Base-by-base conservation (phyloP, 2,113 vertebrate species). In the Neofelis nebulosa region DNA sequence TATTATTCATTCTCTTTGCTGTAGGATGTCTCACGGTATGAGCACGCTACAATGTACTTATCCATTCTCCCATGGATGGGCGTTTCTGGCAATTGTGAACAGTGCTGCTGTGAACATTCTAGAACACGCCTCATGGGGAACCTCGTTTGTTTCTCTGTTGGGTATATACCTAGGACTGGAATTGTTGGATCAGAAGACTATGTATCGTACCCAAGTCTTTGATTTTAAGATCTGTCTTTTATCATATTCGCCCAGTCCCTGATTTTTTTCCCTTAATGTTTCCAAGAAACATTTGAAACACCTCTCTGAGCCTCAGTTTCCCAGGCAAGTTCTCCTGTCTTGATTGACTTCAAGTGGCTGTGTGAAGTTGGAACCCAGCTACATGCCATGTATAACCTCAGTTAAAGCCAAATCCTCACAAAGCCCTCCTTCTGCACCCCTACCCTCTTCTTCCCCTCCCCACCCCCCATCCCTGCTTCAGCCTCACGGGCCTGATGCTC, bases 391-490 rank as follows among this genome's bases (percentile, higher is more conserved):
- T 31, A 3, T 4, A 65, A 16, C 66, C 80, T 85, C 8, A 5
- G 45, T 27, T 55, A 50, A 78, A 71, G 45, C 38, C 94, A 63
- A 11, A 50, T 29, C 76, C 52, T 76, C 27, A 9, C 25, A 21
- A 61, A 7, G 33, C 7, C 23, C 52, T 36, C 3, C 1, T 8
- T 31, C n/a, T 83, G 38, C 13, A 12, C 1, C 27, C 2, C 9
- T 2, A 3, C 29, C 12, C n/a, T 5, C 14, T 36, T 15, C 68
- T 15, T 1, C 3, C 4, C 10, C 15, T 1, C 7, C 52, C 45
- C 1, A 63, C 5, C 18, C 21, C 10, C 25, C 1, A 38, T 27
- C 63, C 81, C 38, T 80, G 38, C 73, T 61, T n/a, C 18, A 29
- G 73, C 29, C 45, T 36, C 7, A 5, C 1, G 4, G 27, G 12